Evolutionary conservation across 2,888 invertebrate genomes (phyloP).

Genomic region (Drosophila mettleri): DNA sequence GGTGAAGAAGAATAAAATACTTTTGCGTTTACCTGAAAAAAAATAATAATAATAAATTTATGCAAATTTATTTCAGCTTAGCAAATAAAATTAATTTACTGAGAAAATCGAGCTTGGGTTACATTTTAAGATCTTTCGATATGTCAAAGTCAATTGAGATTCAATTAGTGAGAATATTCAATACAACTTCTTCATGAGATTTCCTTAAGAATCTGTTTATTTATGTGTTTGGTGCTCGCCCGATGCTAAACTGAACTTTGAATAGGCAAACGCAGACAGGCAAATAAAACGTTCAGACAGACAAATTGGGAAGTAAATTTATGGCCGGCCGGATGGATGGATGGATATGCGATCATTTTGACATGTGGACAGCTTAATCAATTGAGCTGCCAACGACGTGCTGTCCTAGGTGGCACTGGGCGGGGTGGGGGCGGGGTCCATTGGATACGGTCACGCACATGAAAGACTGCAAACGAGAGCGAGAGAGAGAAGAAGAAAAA

Average conservation of each 20-base stretch:
- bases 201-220: background rate
- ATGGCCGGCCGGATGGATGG: background rate
- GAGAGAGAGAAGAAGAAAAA: background rate
- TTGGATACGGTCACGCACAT: slow-evolving; percentile 45
- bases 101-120: too few species aligned
- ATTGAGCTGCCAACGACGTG: slow-evolving; percentile 45
- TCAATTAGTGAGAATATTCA: background rate
- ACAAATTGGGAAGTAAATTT: background rate
- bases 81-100: too few species aligned
- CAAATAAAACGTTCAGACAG: background rate
- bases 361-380: slow-evolving; percentile 63
- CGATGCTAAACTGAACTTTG: background rate
- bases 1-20: too few species aligned
- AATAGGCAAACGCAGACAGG: slow-evolving; percentile 1
- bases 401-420: background rate
- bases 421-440: background rate
- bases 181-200: background rate
- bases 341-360: slow-evolving; percentile 6
- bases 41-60: too few species aligned
- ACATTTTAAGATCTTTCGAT: background rate
- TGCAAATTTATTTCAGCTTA: too few species aligned
- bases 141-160: background rate
- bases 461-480: slow-evolving; percentile 7
- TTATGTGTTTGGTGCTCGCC: too few species aligned
- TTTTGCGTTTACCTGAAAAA: too few species aligned